phyloP scores from a whole-genome alignment of 1,140 invertebrate species.

The Lepidurus apus region DNA sequence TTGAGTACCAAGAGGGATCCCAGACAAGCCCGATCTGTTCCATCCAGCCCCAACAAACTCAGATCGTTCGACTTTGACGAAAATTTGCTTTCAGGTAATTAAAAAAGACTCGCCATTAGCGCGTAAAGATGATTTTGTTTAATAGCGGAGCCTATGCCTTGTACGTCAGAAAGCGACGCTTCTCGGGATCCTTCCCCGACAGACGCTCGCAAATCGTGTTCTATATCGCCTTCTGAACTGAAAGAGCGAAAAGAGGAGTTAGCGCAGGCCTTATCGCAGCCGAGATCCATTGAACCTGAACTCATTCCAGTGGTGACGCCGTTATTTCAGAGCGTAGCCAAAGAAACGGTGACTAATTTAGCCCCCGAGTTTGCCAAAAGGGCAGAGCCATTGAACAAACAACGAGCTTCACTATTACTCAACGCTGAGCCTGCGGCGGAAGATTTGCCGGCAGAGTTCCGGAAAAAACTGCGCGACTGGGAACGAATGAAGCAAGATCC shows the following conservation, averaged over 20 bases:
- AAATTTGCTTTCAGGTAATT: slow-evolving; percentile 22
- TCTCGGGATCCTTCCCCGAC: neutral
- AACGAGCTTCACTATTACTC: slow-evolving; percentile 19
- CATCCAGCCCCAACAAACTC: slow-evolving; percentile 55
- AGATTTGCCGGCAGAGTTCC: slow-evolving; percentile 49
- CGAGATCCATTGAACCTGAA: slow-evolving; percentile 12
- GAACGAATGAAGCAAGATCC: slow-evolving; percentile 50
- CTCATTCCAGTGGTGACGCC: slow-evolving; percentile 20
- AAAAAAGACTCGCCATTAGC: neutral
- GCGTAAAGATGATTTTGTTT: neutral
- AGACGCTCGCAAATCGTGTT: neutral
- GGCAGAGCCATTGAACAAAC: slow-evolving; percentile 11
- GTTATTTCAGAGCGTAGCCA: slow-evolving; percentile 19
- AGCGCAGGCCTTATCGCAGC: neutral
- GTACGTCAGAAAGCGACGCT: neutral
- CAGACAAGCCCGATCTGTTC: slow-evolving; percentile 48
- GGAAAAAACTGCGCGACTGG: slow-evolving; percentile 78
- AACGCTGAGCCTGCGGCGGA: slow-evolving; percentile 31
- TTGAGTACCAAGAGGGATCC: slow-evolving; percentile 43
- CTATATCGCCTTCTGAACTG: neutral
- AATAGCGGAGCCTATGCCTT: neutral
- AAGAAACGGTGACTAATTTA: slow-evolving; percentile 14
- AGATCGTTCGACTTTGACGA: slow-evolving; percentile 32
- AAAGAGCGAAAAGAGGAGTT: neutral
- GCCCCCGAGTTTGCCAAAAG: slow-evolving; percentile 5